Conservation (phyloP, 2,888 invertebrate genomes). For the Thereva nobilitata region DNA sequence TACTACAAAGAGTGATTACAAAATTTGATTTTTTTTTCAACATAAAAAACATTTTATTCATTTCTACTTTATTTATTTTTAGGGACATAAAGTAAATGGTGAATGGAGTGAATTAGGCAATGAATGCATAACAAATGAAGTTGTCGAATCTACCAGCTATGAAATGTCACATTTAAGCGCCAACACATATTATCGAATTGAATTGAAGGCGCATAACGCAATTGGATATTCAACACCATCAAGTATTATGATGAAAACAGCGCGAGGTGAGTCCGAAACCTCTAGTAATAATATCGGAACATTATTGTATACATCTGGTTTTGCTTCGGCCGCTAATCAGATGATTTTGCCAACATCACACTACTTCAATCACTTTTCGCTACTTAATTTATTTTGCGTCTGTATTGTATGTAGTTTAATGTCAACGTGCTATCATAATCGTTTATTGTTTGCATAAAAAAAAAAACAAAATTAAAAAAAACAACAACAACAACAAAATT, state of each 20-base stretch:
- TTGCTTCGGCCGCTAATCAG: slow-evolving; percentile 52
- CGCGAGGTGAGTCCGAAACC: slow-evolving; percentile 76
- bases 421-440: slow-evolving; percentile 22
- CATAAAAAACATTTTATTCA: not conserved
- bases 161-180: slow-evolving; percentile 72
- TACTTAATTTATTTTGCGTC: slow-evolving; percentile 50
- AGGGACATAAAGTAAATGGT: slow-evolving; percentile 71
- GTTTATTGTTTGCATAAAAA: slow-evolving; percentile 30
- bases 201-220: slow-evolving; percentile 81
- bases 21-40: not conserved
- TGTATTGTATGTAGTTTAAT: slow-evolving; percentile 43
- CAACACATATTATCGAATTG: slow-evolving; percentile 82
- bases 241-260: slow-evolving; percentile 79
- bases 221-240: slow-evolving; percentile 82
- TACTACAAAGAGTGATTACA: not conserved
- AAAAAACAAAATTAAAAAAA: not conserved
- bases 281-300: slow-evolving; percentile 57
- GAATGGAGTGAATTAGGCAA: slow-evolving; percentile 66
- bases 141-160: slow-evolving; percentile 68
- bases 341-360: slow-evolving; percentile 34
- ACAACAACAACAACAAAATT: no score
- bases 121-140: slow-evolving; percentile 64
- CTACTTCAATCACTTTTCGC: slow-evolving; percentile 39
- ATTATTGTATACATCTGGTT: slow-evolving; percentile 58
- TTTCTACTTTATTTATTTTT: slow-evolving; percentile 27